Base-by-base conservation (phyloP, 2,113 vertebrate species). In the Brachypodius melanocephalos region DNA sequence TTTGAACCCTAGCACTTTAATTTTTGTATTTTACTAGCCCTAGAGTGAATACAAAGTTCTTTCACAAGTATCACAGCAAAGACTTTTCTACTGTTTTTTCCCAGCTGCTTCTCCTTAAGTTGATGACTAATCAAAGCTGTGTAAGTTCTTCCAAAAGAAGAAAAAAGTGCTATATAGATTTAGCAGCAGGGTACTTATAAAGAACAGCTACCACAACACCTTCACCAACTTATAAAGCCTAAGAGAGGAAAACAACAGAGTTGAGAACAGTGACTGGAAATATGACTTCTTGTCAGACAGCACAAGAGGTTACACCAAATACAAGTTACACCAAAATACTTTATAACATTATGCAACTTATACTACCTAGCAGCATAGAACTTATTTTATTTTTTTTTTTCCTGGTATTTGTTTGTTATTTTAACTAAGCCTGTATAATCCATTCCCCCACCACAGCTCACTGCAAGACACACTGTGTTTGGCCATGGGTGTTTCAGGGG, bases 401-500 rank as follows among this genome's bases (percentile, higher is more conserved):
- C 72, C 54, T 24, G 12, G 21, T 17, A 76, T 32, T 77, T 38
- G 6, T 66, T 24, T n/a, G 8, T 42, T 68, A 15, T 82, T 94
- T 83, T 58, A 80, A 88, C 45, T 46, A 48, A 73, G 62, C 8
- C 62, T 14, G 1, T 43, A 5, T 0, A 59, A n/a, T 9, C 61
- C 9, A 28, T 29, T 62, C 17, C n/a, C 12, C 17, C 38, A 34
- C 8, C 1, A 4, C 12, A 72, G 52, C 40, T 85, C 61, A 51
- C 3, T 32, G 24, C 29, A 79, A 46, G 45, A 73, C 52, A 32
- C 10, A 3, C 17, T 22, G 26, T 17, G 25, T 45, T 69, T 66
- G 51, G 68, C 29, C 17, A 31, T 1, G 17, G 9, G 34, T 12
- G 2, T 32, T 86, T 54, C 54, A 46, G 0, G 0, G 42, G 74